These are phyloP conservation scores for Biston betularia DNA, from an alignment of 2,888 invertebrate species.

Conservation along the genomic window DNA sequence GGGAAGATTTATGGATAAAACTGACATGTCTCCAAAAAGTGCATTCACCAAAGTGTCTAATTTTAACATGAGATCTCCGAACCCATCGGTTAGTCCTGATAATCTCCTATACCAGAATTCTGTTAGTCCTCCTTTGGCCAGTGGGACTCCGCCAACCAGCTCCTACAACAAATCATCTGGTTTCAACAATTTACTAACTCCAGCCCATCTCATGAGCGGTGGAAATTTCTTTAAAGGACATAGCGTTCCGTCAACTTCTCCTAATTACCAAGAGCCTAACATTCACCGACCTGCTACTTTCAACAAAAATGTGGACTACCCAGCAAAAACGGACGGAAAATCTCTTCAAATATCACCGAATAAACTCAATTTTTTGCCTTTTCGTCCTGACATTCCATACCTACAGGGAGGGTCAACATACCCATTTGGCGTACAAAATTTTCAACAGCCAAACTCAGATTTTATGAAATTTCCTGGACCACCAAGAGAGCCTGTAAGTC, in stretches of 20 bases:
- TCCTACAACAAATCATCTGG: conserved; percentile 68
- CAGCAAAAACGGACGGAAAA: conserved; percentile 69
- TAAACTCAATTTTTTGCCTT: conserved; percentile 85
- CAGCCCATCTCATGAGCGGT: conserved; percentile 80
- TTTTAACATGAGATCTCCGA: conserved; percentile 85
- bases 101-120: conserved; percentile 92
- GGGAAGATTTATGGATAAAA: conserved; percentile 74
- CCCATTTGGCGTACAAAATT: conserved; percentile 83
- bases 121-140: conserved; percentile 89
- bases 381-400: conserved; percentile 86
- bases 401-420: conserved; percentile 78
- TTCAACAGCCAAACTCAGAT: conserved; percentile 73
- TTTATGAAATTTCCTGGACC: conserved; percentile 81
- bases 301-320: conserved; percentile 69
- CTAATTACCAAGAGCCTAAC: conserved; percentile 76
- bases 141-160: conserved; percentile 85
- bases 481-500: conserved; percentile 79
- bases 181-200: conserved; percentile 76
- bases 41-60: conserved; percentile 94
- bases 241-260: conserved; percentile 75
- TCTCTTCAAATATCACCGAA: conserved; percentile 74
- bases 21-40: conserved; percentile 88
- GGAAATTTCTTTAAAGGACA: conserved; percentile 86
- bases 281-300: conserved; percentile 65
- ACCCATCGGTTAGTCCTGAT: conserved; percentile 92